Base-by-base conservation (phyloP, 2,888 invertebrate species). In the Aelia acuminata region DNA sequence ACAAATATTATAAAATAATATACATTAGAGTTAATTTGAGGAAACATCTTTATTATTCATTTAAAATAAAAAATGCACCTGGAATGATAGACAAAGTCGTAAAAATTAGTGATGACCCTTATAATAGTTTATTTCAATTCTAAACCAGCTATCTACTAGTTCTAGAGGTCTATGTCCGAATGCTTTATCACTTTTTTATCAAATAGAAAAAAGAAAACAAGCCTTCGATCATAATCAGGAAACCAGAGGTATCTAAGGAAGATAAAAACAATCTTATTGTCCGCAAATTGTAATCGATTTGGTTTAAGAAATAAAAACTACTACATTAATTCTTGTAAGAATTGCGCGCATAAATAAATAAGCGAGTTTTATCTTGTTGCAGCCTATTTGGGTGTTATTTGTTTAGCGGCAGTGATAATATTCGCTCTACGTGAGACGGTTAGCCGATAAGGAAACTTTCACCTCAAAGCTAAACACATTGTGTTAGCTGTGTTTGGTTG, bases 361-460 rank as follows among this genome's bases (percentile, higher is more conserved):
- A 31, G 4, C 3, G 18, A 57, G 57, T 63, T 63, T 26, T 31
- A 15, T 31, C 26, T 57, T 57, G 20, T 63, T 63, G 26, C 26
- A 2, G 26, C n/a, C 1, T 11, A n/a, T 57, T 26, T 13, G 31
- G 15, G 63, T 31, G 57, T 53, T 53, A 26, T 57, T 57, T 63
- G 63, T 63, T 63, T 63, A 15, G 63, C 5, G 13, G 15, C 15
- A 31, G 63, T 63, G 63, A 63, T 31, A 63, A 63, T 18, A 63
- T 63, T 63, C 63, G 31, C 31, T 4, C 26, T 26, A 63, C 63
- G 63, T 63, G 63, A 31, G 31, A 26, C 63, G 63, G 31, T 15
- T 63, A 63, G 5, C 63, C 15, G 63, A 63, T 63, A 63, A 63
- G 63, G 18, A 63, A 63, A 31, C 63, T 63, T 63, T 63, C 63